Percentiles rank a stretch among this genome's conserved stretches.
phyloP scores from a whole-genome alignment of 2,113 vertebrate genomes.

The Sinocyclocheilus maitianheensis region DNA sequence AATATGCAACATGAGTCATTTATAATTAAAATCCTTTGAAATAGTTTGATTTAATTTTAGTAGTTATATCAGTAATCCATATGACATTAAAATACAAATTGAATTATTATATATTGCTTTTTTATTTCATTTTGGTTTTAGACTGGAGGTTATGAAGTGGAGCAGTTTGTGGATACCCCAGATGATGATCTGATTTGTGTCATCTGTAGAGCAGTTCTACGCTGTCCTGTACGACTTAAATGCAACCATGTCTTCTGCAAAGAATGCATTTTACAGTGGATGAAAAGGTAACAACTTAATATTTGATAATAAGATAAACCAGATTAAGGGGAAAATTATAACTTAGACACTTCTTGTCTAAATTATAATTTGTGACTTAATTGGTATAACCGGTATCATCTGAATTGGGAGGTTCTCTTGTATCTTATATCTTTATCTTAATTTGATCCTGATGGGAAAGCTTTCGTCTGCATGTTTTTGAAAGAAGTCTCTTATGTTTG shows the following conservation, averaged over 20 bases:
- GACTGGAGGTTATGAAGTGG: constrained; percentile 84
- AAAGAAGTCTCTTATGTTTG: not conserved
- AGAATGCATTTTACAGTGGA: constrained; percentile 85
- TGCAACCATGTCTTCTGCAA: constrained; percentile 89
- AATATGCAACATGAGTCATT: not conserved
- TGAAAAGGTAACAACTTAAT: constrained; percentile 76
- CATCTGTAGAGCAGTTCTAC: constrained; percentile 85
- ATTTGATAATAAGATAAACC: not conserved
- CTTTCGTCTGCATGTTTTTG: not conserved
- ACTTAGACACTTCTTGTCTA: not conserved
- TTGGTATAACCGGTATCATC: not conserved
- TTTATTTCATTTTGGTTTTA: constrained; percentile 63
- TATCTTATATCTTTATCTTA: not conserved
- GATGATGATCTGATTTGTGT: constrained; percentile 84
- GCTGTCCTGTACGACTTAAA: constrained; percentile 79
- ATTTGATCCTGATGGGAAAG: not conserved
- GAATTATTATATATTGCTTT: not conserved
- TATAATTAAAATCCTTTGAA: not conserved
- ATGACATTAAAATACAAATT: not conserved
- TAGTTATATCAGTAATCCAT: not conserved
- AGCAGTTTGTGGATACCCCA: constrained; percentile 80
- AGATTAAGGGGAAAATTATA: not conserved
- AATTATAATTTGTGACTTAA: not conserved
- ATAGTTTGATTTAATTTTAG: not conserved
- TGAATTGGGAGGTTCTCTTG: not conserved